Percentiles rank a stretch among this genome's conserved stretches.
phyloP scores from a whole-genome alignment of 1,140 invertebrate genomes.

The Pectinophora gossypiella region DNA sequence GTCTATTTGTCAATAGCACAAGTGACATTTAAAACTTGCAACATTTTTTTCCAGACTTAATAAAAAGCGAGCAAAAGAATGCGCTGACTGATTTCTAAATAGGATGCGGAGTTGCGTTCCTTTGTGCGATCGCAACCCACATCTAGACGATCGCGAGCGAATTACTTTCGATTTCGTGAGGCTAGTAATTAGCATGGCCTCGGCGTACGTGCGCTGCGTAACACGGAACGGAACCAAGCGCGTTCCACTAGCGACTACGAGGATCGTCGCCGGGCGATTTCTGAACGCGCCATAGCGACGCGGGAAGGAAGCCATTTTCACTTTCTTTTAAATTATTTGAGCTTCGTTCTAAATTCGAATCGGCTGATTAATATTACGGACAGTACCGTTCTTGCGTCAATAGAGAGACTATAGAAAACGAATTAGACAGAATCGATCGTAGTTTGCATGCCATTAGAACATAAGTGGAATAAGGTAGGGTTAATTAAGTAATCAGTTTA shows the following conservation, averaged over 20 bases:
- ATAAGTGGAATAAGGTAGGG: not conserved
- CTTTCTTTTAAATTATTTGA: slow-evolving; percentile 65
- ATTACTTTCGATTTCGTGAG: slow-evolving; percentile 71
- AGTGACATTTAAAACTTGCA: slow-evolving; percentile 8
- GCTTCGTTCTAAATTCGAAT: slow-evolving; percentile 35
- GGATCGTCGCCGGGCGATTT: not conserved
- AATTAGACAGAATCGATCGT: slow-evolving; percentile 16
- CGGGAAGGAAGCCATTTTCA: slow-evolving; percentile 46
- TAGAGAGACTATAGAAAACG: not conserved
- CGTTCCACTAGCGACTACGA: not conserved
- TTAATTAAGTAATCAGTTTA: not conserved
- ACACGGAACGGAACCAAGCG: slow-evolving; percentile 55
- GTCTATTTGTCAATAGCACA: not conserved
- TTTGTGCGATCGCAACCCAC: slow-evolving; percentile 41
- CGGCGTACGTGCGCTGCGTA: slow-evolving; percentile 55
- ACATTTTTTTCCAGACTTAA: no score
- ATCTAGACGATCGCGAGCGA: slow-evolving; percentile 39
- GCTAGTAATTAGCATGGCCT: slow-evolving; percentile 64
- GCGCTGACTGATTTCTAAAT: slow-evolving; percentile 8
- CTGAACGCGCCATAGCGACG: not conserved
- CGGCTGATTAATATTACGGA: slow-evolving; percentile 22
- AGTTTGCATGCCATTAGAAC: slow-evolving; percentile 16
- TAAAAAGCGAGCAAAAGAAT: not conserved
- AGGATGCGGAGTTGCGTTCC: slow-evolving; percentile 37
- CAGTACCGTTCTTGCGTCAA: slow-evolving; percentile 24